These are phyloP conservation scores for Drosophila setosimentum DNA, from an alignment of 2,888 invertebrate species.

Conservation along the genomic window DNA sequence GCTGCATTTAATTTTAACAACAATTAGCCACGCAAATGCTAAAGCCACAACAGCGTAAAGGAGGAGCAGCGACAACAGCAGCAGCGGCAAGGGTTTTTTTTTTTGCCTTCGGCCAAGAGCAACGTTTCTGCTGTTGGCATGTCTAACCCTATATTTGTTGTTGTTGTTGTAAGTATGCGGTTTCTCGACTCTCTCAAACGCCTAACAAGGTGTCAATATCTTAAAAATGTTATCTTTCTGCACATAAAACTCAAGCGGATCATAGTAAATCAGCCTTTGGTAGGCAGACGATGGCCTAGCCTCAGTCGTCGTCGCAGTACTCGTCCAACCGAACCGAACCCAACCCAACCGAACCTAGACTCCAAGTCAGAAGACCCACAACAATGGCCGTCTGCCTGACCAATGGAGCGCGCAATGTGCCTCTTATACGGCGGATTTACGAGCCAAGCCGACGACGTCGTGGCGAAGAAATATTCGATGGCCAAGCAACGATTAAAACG, in stretches of 20 bases:
- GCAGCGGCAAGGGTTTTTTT: conserved; percentile 9
- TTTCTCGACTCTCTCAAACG: conserved; percentile 65
- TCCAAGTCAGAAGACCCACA: conserved; percentile 42
- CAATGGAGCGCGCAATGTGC: conserved; percentile 74
- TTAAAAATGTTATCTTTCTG: conserved; percentile 82
- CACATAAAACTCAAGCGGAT: conserved; percentile 83
- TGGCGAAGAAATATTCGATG: conserved; percentile 79
- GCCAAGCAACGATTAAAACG: conserved; percentile 81
- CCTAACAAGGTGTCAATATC: conserved; percentile 84
- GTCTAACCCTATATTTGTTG: conserved; percentile 24
- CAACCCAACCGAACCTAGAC: conserved; percentile 11
- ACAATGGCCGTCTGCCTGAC: conserved; percentile 72
- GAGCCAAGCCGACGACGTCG: conserved; percentile 77
- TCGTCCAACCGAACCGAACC: background rate
- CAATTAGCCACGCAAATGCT: conserved; percentile 75
- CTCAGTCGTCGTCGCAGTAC: conserved; percentile 9
- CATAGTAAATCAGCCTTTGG: conserved; percentile 83
- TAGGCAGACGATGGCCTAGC: conserved; percentile 55
- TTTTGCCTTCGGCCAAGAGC: conserved; percentile 15
- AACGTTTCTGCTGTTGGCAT: conserved; percentile 36
- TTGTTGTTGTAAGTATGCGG: conserved; percentile 39
- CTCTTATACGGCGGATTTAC: conserved; percentile 79
- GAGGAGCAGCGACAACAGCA: conserved; percentile 14
- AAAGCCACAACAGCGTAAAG: conserved; percentile 23
- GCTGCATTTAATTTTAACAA: conserved; percentile 76